A percentile compares a stretch with the other conserved stretches of the same genome.
Evolutionary conservation across 2,888 invertebrate species (phyloP).

Genomic region (Apamea sordens): DNA sequence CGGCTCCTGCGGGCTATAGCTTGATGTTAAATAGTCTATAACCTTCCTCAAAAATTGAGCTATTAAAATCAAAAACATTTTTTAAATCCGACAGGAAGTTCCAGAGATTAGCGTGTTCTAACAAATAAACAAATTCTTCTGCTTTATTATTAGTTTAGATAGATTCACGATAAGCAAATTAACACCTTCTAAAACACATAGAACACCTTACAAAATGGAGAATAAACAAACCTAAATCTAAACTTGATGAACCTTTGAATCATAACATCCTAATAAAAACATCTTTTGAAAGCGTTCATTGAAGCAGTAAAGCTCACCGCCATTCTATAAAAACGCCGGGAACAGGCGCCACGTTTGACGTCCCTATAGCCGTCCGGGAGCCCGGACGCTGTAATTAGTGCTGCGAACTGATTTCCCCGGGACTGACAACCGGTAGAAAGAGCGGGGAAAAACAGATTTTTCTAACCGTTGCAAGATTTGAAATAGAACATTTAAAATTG

Average conservation of each 20-base stretch:
- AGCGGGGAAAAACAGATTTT: slow-evolving; percentile 12
- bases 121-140: too few species aligned
- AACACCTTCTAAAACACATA: neutral
- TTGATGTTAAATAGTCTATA: neutral
- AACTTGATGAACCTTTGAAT: slow-evolving; percentile 4
- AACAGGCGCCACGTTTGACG: slow-evolving; percentile 38
- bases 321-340: slow-evolving; percentile 32
- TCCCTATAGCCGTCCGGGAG: slow-evolving; percentile 1
- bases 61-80: neutral
- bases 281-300: slow-evolving; percentile 25
- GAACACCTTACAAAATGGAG: neutral
- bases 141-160: neutral
- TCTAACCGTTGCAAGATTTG: neutral
- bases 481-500: slow-evolving; percentile 4
- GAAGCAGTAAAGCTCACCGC: slow-evolving; percentile 18
- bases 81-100: neutral
- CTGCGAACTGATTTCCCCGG: slow-evolving; percentile 47
- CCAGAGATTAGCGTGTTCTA: too few species aligned
- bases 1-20: neutral
- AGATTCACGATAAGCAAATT: neutral
- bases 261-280: slow-evolving; percentile 16
- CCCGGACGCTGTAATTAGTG: slow-evolving; percentile 48
- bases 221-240: neutral
- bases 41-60: too few species aligned
- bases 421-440: slow-evolving; percentile 40